These are phyloP conservation scores for Carlito syrichta DNA, from an alignment of 2,113 vertebrate species.

Conservation along the genomic window DNA sequence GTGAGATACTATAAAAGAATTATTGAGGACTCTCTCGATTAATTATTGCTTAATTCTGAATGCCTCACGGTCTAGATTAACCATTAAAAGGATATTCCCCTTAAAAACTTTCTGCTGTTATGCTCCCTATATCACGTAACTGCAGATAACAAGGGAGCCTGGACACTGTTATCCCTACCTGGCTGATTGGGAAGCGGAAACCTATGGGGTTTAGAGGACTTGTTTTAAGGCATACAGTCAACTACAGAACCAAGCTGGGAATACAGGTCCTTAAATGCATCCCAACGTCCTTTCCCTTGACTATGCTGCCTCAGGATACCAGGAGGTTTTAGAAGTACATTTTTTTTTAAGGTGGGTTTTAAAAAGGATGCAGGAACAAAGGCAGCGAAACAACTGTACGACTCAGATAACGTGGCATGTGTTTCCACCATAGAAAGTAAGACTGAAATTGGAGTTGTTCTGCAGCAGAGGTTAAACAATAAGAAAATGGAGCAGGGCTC, in stretches of 20 bases:
- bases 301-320: background rate
- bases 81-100: constrained; percentile 23
- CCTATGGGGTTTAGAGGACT: background rate
- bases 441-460: constrained; percentile 13
- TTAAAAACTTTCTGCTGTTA: background rate
- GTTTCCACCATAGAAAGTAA: background rate
- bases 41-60: constrained; percentile 48
- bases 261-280: background rate
- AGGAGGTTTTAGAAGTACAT: background rate
- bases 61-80: background rate
- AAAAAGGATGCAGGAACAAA: constrained; percentile 2
- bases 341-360: constrained; percentile 18
- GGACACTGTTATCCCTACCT: background rate
- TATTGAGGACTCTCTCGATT: constrained; percentile 27
- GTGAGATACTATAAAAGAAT: constrained; percentile 42
- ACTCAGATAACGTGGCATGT: constrained; percentile 10
- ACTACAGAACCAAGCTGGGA: background rate
- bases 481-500: constrained; percentile 5
- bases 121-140: background rate
- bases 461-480: background rate
- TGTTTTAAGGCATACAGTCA: constrained; percentile 4
- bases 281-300: background rate
- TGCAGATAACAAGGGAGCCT: background rate
- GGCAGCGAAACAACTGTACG: background rate
- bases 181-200: background rate